These are phyloP conservation scores for Beris morrisii DNA, from an alignment of 2,888 invertebrate genomes.

Conservation along the genomic window DNA sequence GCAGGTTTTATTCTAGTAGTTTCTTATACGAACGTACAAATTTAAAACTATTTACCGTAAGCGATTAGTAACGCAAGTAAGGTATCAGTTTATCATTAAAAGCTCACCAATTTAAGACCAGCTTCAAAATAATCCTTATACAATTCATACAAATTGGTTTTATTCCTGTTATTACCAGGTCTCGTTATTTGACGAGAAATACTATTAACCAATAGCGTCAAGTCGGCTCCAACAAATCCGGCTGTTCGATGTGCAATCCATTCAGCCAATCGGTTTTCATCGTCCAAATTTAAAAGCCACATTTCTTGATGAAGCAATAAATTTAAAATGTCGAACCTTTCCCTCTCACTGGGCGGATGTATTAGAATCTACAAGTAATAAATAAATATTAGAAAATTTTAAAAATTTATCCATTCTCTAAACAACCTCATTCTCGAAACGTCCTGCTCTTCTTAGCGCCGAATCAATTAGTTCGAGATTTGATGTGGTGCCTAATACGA, in stretches of 20 bases:
- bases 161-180: not conserved
- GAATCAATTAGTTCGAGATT: conserved; percentile 57
- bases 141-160: not conserved
- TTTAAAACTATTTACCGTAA: too few relatives aligned
- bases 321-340: conserved; percentile 31
- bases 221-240: conserved; percentile 63
- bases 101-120: conserved; percentile 34
- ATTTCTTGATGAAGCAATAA: conserved; percentile 34
- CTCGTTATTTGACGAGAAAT: conserved; percentile 44
- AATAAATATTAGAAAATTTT: conserved; percentile 5
- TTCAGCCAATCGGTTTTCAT: conserved; percentile 36
- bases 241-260: conserved; percentile 58
- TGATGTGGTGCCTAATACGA: conserved; percentile 61
- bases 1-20: too few relatives aligned
- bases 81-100: too few relatives aligned
- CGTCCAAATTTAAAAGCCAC: conserved; percentile 14
- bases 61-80: too few relatives aligned
- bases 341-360: conserved; percentile 54
- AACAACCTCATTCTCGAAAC: conserved; percentile 61
- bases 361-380: conserved; percentile 53
- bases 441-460: conserved; percentile 58
- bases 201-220: conserved; percentile 57
- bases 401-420: not conserved
- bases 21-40: too few relatives aligned
- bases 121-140: conserved; percentile 14